These are phyloP conservation scores for Acomys russatus DNA, from an alignment of 2,797 vertebrate genomes.

Conservation along the genomic window DNA sequence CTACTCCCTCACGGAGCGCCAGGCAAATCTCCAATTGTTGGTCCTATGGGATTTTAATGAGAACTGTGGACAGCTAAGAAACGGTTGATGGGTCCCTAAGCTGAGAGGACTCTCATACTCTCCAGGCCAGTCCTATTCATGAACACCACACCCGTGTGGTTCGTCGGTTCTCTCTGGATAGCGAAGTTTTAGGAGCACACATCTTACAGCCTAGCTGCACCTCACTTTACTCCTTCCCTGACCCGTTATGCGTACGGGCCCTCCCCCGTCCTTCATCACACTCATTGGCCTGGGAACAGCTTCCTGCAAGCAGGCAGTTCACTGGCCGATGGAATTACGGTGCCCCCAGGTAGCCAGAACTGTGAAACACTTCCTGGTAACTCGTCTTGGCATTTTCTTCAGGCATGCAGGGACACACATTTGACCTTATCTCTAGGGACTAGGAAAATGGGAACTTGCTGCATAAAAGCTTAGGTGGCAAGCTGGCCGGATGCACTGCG, in stretches of 20 bases:
- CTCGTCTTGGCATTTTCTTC: not conserved
- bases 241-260: not conserved
- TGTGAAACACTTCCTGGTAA: not conserved
- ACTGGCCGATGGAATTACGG: not conserved
- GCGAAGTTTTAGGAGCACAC: not conserved
- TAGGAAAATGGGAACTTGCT: not conserved
- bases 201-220: not conserved
- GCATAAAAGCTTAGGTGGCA: not conserved
- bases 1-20: not conserved
- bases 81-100: not conserved
- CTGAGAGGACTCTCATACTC: not conserved
- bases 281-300: not conserved
- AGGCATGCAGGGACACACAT: fast-evolving
- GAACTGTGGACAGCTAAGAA: not conserved
- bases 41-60: not conserved
- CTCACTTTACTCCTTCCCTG: not conserved
- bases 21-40: not conserved
- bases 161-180: not conserved
- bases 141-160: not conserved
- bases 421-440: not conserved
- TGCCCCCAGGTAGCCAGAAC: not conserved
- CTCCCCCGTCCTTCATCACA: not conserved
- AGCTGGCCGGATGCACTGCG: not conserved
- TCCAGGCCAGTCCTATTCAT: not conserved
- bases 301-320: not conserved